phyloP scores from a whole-genome alignment of 1,140 invertebrate species.

The Diabrotica undecimpunctata region DNA sequence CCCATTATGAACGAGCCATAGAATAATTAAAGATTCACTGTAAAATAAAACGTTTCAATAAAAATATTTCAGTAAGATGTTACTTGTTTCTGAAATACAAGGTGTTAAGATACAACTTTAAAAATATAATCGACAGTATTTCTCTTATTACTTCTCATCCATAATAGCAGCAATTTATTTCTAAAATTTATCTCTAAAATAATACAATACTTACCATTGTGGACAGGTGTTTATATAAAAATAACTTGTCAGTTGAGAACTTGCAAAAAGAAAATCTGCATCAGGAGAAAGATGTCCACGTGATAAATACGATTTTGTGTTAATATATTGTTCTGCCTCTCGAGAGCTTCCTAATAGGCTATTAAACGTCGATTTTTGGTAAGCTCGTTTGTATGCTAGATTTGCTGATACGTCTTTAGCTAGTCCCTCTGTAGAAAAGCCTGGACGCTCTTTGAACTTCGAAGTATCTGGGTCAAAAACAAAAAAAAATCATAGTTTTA shows the following conservation, averaged over 20 bases:
- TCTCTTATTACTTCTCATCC: no score
- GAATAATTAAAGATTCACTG: no score
- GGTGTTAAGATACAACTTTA: no score
- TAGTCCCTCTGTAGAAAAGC: slow-evolving; percentile 40
- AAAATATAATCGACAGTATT: no score
- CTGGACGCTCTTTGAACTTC: slow-evolving; percentile 34
- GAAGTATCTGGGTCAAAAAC: slow-evolving; percentile 36
- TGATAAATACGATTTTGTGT: slow-evolving; percentile 44
- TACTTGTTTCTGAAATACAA: no score
- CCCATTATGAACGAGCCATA: no score
- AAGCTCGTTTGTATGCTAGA: slow-evolving; percentile 37
- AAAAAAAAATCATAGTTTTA: not conserved
- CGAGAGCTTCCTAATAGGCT: slow-evolving; percentile 39
- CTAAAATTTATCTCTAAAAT: no score
- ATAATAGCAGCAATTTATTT: no score
- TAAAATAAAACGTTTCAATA: no score
- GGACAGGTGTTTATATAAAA: slow-evolving; percentile 55
- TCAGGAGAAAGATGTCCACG: slow-evolving; percentile 55
- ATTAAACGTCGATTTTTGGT: slow-evolving; percentile 43
- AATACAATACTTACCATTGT: slow-evolving; percentile 47
- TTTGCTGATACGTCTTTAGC: slow-evolving; percentile 23
- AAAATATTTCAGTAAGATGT: no score
- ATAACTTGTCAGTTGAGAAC: slow-evolving; percentile 52
- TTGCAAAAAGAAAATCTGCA: slow-evolving; percentile 52
- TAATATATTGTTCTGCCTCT: slow-evolving; percentile 43